These are phyloP conservation scores for Hydrozoanthus tunicans DNA, from an alignment of 64 coral and sea anemone species.

Conservation along the genomic window DNA sequence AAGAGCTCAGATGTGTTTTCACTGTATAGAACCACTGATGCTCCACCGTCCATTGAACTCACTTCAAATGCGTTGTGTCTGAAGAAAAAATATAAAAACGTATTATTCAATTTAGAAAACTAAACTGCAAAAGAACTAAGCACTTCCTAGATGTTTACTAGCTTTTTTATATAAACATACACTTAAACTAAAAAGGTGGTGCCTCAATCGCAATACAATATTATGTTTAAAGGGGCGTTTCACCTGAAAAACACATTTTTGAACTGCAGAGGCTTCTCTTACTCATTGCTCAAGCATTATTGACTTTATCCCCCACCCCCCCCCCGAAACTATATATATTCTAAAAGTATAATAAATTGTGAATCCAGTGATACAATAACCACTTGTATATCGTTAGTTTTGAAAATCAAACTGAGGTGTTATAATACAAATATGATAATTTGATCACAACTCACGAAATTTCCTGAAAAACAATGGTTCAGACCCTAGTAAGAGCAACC, in stretches of 20 bases:
- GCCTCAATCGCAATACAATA: background rate
- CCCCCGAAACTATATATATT: background rate
- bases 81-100: background rate
- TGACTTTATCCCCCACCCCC: background rate
- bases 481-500: background rate
- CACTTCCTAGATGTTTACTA: background rate
- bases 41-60: conserved; percentile 90
- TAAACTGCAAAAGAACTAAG: background rate
- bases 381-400: background rate
- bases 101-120: background rate
- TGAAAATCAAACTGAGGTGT: conserved; percentile 22
- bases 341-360: background rate
- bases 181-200: too few relatives aligned
- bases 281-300: conserved; percentile 2
- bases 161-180: too few relatives aligned
- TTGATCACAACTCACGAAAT: background rate
- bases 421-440: background rate
- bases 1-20: conserved; percentile 80
- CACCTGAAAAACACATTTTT: background rate
- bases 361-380: background rate
- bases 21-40: conserved; percentile 90
- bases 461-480: background rate
- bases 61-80: conserved; percentile 95
- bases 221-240: background rate
- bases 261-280: background rate